Evolutionary conservation across 53 echinoderm and acorn worm species (phyloP).

Genomic region (Astropecten irregularis): DNA sequence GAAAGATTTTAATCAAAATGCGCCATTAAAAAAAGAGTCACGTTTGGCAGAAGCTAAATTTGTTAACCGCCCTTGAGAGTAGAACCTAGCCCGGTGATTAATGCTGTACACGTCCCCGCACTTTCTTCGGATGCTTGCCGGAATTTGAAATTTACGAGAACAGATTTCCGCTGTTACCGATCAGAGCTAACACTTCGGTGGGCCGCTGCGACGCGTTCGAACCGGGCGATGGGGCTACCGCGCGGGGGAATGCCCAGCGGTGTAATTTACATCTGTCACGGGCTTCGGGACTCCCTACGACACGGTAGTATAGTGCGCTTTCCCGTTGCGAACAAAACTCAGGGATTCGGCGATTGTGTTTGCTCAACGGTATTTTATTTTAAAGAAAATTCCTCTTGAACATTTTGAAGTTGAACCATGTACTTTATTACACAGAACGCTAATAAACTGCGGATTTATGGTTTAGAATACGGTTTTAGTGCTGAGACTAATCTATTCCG

Average conservation of each 20-base stretch:
- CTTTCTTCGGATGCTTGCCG: background rate
- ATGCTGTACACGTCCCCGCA: background rate
- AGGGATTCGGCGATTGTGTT: too few species aligned
- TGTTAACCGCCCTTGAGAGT: slow-evolving; percentile 38
- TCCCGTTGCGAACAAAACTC: too few species aligned
- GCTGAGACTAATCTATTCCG: too few species aligned
- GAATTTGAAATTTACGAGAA: slow-evolving; percentile 44
- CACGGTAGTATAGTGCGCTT: background rate
- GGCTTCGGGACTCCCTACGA: too few species aligned
- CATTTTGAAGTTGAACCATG: too few species aligned
- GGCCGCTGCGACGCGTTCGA: too few species aligned
- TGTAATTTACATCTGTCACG: slow-evolving; percentile 3
- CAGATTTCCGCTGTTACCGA: slow-evolving; percentile 2
- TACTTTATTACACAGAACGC: too few species aligned
- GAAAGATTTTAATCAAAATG: slow-evolving; percentile 7
- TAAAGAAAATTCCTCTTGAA: too few species aligned
- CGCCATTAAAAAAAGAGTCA: background rate
- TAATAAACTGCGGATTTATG: too few species aligned
- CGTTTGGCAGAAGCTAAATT: background rate
- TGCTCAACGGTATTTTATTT: too few species aligned
- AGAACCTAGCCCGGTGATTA: background rate
- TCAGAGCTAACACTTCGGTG: background rate
- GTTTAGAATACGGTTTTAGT: too few species aligned
- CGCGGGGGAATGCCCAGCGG: background rate
- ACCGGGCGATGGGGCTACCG: too few species aligned